Evolutionary conservation across 2,113 vertebrate genomes (phyloP), one percentile per base, ranked within the genome.

Genomic region (Xiphophorus maculatus): DNA sequence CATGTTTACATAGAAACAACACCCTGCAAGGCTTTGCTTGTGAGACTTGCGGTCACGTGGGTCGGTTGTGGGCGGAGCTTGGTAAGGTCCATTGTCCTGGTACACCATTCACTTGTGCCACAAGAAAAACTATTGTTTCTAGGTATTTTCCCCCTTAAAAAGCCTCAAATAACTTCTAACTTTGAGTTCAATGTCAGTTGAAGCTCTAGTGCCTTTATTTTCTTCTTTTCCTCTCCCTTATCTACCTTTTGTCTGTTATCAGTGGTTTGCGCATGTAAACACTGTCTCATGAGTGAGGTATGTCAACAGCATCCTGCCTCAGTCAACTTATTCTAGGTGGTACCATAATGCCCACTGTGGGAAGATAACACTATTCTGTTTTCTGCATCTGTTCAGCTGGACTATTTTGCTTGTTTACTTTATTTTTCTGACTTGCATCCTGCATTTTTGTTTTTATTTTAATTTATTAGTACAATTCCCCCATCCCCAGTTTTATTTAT

Each of bases 181-280:
- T 82, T 84, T 80, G 65, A 86, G 80, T 88, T 89, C 77, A 82
- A 90, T 87, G 87, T 79, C 82, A 80, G 76, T 74, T 69, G 80
- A 84, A 69, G 71, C 82, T 79, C 64, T 66, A 29, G 73, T 76
- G 81, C 75, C 85, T 88, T 90, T 90, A 76, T 86, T 83, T 81
- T 84, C 78, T 79, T 77, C 74, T 88, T 87, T 74, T 84, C 82
- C 82, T 90, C 82, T 86, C 74, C 65, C 82, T 91, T 93, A 91
- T 93, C 91, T 88, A 76, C 48, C 69, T 74, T 66, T 63, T 69
- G 58, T 71, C 63, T 64, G 86, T 93, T 93, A 93, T 93, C 90
- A 71, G 70, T 62, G 12, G 68, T 30, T 80, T 88, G 87, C 82
- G 74, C 76, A 76, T 80, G 84, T 87, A 87, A 89, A 90, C 88